Evolutionary conservation across 2,797 vertebrate species (phyloP).

Genomic region (Anomalospiza imberbis): DNA sequence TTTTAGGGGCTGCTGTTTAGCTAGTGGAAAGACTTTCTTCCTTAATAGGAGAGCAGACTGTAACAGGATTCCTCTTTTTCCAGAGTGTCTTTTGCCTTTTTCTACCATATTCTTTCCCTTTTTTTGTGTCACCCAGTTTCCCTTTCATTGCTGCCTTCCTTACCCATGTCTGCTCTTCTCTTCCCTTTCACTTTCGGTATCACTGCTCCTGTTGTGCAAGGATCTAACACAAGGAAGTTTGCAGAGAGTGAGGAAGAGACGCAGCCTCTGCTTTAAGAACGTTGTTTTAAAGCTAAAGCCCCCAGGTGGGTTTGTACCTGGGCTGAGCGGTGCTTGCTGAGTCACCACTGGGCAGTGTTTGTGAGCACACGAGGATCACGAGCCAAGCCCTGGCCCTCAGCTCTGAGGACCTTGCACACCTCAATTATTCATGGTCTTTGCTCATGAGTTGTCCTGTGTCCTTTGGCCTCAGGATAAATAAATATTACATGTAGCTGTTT

Average conservation of each 20-base stretch:
- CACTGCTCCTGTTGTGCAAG: neutral
- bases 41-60: conserved; percentile 34
- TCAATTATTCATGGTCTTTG: neutral
- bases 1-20: conserved; percentile 53
- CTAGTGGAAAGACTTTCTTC: conserved; percentile 25
- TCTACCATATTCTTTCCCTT: neutral
- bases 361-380: rapidly evolving
- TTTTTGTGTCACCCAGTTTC: neutral
- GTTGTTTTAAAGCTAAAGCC: neutral
- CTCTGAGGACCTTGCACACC: neutral
- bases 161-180: neutral
- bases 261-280: neutral
- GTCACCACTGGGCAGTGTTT: neutral
- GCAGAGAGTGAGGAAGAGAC: neutral
- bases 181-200: neutral
- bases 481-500: neutral
- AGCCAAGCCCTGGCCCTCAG: neutral
- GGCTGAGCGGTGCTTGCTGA: neutral
- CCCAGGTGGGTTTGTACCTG: neutral
- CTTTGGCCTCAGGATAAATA: conserved; percentile 1
- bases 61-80: neutral
- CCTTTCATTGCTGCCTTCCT: neutral
- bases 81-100: neutral
- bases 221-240: neutral
- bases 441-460: neutral